Evolutionary conservation across 2,888 invertebrate species (phyloP).

Genomic region (Gryllus longicercus): DNA sequence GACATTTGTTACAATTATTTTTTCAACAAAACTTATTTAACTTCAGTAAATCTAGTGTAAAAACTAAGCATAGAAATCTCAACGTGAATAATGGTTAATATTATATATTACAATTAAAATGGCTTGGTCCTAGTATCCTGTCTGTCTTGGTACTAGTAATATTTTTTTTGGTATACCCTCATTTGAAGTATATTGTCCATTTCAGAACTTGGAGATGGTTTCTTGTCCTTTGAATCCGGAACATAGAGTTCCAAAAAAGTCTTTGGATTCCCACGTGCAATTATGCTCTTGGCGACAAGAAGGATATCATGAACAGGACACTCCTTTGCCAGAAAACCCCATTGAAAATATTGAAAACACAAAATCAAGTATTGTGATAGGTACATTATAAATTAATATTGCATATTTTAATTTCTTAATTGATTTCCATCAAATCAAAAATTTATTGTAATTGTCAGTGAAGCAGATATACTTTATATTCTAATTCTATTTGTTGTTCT

Average conservation of each 20-base stretch:
- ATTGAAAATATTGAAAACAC: slow-evolving; percentile 9
- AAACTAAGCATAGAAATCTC: too few relatives aligned
- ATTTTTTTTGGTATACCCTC: too few relatives aligned
- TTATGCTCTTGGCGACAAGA: slow-evolving; percentile 50
- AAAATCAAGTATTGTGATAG: slow-evolving; percentile 26
- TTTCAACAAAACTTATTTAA: too few relatives aligned
- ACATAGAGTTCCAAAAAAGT: slow-evolving; percentile 49
- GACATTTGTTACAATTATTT: too few relatives aligned
- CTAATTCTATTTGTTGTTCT: too few relatives aligned
- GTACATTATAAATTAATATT: slow-evolving; percentile 38
- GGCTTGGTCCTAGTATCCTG: too few relatives aligned
- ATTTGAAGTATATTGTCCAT: neutral
- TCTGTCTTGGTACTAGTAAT: too few relatives aligned
- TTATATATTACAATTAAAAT: too few relatives aligned
- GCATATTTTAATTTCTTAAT: neutral
- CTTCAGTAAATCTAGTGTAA: too few relatives aligned
- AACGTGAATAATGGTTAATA: too few relatives aligned
- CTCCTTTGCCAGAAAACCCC: slow-evolving; percentile 48
- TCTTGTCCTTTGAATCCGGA: slow-evolving; percentile 50
- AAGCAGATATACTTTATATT: neutral
- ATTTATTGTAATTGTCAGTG: neutral
- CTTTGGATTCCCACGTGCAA: slow-evolving; percentile 48
- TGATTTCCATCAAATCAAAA: neutral
- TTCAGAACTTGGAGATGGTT: slow-evolving; percentile 43
- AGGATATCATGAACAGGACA: slow-evolving; percentile 49